Conservation (phyloP, 2,797 vertebrate species). For the Phyllotis vaccarum region DNA sequence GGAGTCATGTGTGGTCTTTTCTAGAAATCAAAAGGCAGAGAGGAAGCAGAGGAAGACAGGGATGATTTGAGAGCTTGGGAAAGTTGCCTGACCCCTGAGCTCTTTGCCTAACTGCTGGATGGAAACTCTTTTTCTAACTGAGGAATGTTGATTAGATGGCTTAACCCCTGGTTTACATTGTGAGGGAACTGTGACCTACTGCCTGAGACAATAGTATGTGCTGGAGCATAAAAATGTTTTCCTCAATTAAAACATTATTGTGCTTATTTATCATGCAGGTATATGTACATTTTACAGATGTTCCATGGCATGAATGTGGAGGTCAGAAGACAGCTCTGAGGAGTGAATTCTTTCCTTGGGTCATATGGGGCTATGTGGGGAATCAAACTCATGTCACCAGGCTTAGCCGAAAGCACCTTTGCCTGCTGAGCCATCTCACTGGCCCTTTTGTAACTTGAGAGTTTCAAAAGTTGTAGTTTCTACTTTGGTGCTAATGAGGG, state of each 20-base stretch:
- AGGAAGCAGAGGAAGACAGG: background rate
- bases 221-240: conserved; percentile 19
- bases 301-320: background rate
- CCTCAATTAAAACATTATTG: background rate
- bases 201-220: background rate
- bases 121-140: background rate
- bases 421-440: background rate
- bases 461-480: background rate
- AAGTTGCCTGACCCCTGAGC: background rate
- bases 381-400: background rate
- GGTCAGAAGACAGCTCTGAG: background rate
- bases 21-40: background rate
- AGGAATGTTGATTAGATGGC: background rate
- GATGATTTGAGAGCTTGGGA: background rate
- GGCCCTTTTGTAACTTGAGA: background rate
- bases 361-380: too few relatives aligned
- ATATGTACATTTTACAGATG: background rate
- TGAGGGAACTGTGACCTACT: background rate
- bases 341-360: background rate
- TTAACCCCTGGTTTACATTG: background rate
- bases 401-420: background rate
- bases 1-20: background rate
- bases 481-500: background rate
- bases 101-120: background rate
- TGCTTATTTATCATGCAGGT: background rate